Evolutionary conservation across 2,888 invertebrate genomes (phyloP).

Genomic region (Macropis europaea): DNA sequence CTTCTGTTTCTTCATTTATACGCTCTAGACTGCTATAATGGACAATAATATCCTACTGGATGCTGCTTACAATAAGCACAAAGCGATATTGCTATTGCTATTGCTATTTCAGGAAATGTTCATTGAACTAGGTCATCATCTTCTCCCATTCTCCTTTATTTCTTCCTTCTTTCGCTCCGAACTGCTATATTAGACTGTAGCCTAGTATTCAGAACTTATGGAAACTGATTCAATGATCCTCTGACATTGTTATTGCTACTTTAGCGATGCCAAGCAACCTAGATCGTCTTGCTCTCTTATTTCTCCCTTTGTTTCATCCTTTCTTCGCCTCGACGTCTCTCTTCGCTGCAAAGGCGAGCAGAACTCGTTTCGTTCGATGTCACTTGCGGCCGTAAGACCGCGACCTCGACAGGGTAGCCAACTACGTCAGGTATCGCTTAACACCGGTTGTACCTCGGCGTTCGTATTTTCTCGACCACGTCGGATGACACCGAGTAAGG

Average conservation of each 20-base stretch:
- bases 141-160: too few species aligned
- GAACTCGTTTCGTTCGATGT: slow-evolving; percentile 58
- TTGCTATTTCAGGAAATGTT: too few species aligned
- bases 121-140: too few species aligned
- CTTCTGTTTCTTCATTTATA: too few species aligned
- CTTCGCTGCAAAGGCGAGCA: not conserved
- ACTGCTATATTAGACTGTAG: too few species aligned
- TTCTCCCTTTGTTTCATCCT: slow-evolving; percentile 5
- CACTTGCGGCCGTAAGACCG: slow-evolving; percentile 60
- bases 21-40: too few species aligned
- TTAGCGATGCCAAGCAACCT: not conserved
- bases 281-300: not conserved
- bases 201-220: too few species aligned
- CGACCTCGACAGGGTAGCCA: slow-evolving; percentile 65
- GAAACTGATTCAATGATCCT: too few species aligned
- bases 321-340: slow-evolving; percentile 11
- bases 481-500: slow-evolving; percentile 43
- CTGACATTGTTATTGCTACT: not conserved
- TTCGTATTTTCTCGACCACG: not conserved
- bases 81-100: too few species aligned
- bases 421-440: slow-evolving; percentile 64
- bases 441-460: slow-evolving; percentile 57
- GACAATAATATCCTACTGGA: too few species aligned
- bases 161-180: too few species aligned
- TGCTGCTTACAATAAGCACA: too few species aligned